Percentiles rank a stretch among this genome's conserved stretches.
Conservation (phyloP, 1,140 invertebrate species). For the Aphelenchoides fujianensis region DNA sequence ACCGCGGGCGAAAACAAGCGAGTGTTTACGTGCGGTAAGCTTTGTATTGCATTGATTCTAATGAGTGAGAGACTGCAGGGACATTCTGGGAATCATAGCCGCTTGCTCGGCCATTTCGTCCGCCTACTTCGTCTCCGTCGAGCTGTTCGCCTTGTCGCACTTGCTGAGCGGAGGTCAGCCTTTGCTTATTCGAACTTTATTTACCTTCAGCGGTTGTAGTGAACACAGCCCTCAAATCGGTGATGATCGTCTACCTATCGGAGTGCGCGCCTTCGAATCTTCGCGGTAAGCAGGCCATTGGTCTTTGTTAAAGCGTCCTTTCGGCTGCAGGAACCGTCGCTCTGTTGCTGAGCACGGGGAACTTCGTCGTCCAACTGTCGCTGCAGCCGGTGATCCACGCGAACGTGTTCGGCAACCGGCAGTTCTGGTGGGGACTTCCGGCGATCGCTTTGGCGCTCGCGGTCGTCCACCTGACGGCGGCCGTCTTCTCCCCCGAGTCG, state of each 20-base stretch:
- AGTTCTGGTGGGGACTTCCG: not conserved
- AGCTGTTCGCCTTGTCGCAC: not conserved
- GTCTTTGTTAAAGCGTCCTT: too few relatives aligned
- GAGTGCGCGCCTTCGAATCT: conserved; percentile 4
- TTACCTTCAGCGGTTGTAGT: too few relatives aligned
- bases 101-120: not conserved
- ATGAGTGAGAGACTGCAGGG: conserved; percentile 1
- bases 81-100: not conserved
- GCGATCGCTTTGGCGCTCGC: not conserved
- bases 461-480: not conserved
- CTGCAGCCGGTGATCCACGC: not conserved
- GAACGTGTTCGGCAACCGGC: not conserved
- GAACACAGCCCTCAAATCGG: too few relatives aligned
- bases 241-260: not conserved
- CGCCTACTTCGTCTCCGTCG: not conserved
- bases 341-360: conserved; percentile 6
- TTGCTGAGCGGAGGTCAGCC: conserved; percentile 3
- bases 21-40: not conserved
- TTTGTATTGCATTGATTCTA: not conserved
- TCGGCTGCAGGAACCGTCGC: not conserved
- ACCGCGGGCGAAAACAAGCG: not conserved
- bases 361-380: not conserved
- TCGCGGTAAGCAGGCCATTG: not conserved
- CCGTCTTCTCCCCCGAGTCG: conserved; percentile 3
- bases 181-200: too few relatives aligned